These are phyloP conservation scores for Zygothrica quintamaculata DNA, from an alignment of 2,888 invertebrate species.

Conservation along the genomic window DNA sequence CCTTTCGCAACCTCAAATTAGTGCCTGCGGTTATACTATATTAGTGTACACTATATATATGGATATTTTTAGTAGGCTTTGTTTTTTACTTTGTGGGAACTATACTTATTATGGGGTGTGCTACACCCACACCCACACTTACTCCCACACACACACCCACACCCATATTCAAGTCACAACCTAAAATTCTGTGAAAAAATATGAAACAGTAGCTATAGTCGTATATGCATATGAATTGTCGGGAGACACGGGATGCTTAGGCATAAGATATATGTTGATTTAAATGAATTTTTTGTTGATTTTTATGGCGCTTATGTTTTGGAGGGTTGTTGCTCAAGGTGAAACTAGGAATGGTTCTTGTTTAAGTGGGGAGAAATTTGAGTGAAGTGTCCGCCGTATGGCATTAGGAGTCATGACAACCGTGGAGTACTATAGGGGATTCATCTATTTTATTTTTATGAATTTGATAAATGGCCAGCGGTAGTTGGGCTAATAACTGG, in stretches of 20 bases:
- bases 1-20: conserved; percentile 77
- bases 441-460: conserved; percentile 65
- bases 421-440: conserved; percentile 26
- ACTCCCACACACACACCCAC: background rate
- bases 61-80: conserved; percentile 60
- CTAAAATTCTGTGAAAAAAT: conserved; percentile 66
- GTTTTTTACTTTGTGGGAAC: conserved; percentile 71
- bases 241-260: conserved; percentile 27
- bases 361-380: conserved; percentile 34
- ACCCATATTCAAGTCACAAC: conserved; percentile 14
- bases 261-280: conserved; percentile 73
- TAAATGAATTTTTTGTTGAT: conserved; percentile 78
- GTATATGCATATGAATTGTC: conserved; percentile 46
- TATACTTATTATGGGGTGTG: conserved; percentile 64
- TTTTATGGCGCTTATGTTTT: conserved; percentile 71
- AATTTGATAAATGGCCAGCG: conserved; percentile 70
- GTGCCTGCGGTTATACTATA: conserved; percentile 54
- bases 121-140: conserved; percentile 31
- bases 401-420: conserved; percentile 62
- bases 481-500: conserved; percentile 66
- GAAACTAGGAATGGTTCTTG: background rate
- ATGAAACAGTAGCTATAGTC: conserved; percentile 68
- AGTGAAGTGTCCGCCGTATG: conserved; percentile 59
- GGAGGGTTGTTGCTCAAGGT: conserved; percentile 20
- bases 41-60: conserved; percentile 8